A percentile compares a stretch with the other conserved stretches of the same genome.
phyloP scores from a whole-genome alignment of 2,113 vertebrate genomes.

The Stegostoma tigrinum region DNA sequence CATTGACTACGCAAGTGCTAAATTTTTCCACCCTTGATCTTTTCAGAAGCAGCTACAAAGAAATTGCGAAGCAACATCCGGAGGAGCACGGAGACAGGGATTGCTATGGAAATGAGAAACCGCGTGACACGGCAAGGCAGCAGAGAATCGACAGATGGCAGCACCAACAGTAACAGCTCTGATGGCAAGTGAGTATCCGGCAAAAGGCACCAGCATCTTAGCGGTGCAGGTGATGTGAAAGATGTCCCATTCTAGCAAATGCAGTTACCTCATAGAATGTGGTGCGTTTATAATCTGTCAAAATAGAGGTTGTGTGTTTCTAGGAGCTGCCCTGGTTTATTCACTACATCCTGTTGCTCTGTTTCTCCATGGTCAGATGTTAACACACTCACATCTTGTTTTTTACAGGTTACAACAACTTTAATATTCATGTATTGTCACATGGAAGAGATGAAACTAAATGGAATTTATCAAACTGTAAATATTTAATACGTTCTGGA shows the following conservation, averaged over 20 bases:
- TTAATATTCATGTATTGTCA: not conserved
- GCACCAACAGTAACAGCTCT: slow-evolving; percentile 97
- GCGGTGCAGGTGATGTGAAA: not conserved
- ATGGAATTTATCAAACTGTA: not conserved
- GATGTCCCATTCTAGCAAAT: not conserved
- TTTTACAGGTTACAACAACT: not conserved
- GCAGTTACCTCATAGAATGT: not conserved
- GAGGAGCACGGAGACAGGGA: slow-evolving; percentile 92
- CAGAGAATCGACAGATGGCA: slow-evolving; percentile 90
- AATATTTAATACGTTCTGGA: not conserved
- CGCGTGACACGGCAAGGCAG: slow-evolving; percentile 88
- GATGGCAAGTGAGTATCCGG: slow-evolving; percentile 81
- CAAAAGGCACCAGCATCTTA: no score
- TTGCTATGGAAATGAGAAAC: slow-evolving; percentile 94
- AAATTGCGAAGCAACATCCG: slow-evolving; percentile 95
- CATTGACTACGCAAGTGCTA: not conserved
- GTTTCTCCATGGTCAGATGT: not conserved
- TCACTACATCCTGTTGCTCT: not conserved
- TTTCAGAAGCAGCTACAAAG: slow-evolving; percentile 80
- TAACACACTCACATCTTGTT: not conserved
- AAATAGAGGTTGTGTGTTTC: not conserved
- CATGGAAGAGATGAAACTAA: not conserved
- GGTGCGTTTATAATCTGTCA: not conserved
- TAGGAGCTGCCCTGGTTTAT: not conserved
- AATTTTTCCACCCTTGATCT: slow-evolving; percentile 35